A percentile compares a stretch with the other conserved stretches of the same genome.
These are phyloP conservation scores for Zosterops pallidus DNA, from an alignment of 2,113 vertebrate genomes.

Conservation along the genomic window DNA sequence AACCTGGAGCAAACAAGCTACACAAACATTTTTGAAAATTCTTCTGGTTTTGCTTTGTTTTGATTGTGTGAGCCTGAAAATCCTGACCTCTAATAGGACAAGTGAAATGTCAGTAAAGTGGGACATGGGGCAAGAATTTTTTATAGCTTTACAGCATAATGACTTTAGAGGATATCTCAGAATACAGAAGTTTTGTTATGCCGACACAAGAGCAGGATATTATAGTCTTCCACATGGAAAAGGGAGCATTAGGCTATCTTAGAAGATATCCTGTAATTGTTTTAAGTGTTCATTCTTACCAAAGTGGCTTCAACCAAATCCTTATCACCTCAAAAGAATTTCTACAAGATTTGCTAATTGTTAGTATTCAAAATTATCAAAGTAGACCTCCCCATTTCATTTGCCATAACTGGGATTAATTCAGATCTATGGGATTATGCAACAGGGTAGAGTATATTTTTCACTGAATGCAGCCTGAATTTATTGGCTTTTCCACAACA, in stretches of 20 bases:
- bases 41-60: not conserved
- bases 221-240: not conserved
- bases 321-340: not conserved
- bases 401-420: not conserved
- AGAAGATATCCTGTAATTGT: not conserved
- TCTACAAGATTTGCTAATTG: not conserved
- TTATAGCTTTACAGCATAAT: not conserved
- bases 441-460: not conserved
- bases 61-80: not conserved
- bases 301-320: not conserved
- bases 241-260: not conserved
- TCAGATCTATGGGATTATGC: not conserved
- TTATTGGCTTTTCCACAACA: not conserved
- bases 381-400: not conserved
- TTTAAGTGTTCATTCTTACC: not conserved
- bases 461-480: not conserved
- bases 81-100: not conserved
- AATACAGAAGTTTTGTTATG: not conserved
- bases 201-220: not conserved
- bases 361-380: not conserved
- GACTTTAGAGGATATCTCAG: not conserved
- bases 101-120: not conserved
- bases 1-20: not conserved
- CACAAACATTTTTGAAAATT: not conserved
- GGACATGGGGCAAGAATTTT: not conserved